A percentile compares a stretch with the other conserved stretches of the same genome.
Conservation (phyloP, 2,888 invertebrate genomes). For the Camponotus fellah region DNA sequence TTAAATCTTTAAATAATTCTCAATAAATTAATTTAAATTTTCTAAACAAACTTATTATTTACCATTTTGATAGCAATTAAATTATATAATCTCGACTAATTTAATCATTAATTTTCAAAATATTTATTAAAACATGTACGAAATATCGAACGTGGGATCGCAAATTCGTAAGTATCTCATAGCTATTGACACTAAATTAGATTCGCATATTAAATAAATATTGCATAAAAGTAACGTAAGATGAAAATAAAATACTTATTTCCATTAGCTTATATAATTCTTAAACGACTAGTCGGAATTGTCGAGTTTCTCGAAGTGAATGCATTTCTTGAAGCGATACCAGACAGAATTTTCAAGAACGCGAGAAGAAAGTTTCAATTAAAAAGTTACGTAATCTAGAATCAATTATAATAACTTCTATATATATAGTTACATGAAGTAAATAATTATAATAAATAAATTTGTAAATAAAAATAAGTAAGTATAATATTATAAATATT, state of each 20-base stretch:
- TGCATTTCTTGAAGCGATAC: not conserved
- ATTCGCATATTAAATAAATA: slow-evolving; percentile 36
- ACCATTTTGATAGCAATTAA: not conserved
- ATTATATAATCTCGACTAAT: not conserved
- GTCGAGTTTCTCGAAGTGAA: not conserved
- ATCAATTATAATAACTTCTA: not conserved
- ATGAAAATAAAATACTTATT: slow-evolving; percentile 23
- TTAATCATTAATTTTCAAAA: slow-evolving; percentile 8
- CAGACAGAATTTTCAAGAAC: slow-evolving; percentile 15
- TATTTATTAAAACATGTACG: slow-evolving; percentile 29
- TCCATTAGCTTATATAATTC: slow-evolving; percentile 30
- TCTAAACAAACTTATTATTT: not conserved
- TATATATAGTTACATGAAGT: not conserved
- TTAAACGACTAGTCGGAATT: slow-evolving; percentile 23
- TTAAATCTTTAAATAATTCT: not conserved
- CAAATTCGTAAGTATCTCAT: slow-evolving; percentile 34
- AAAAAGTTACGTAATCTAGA: not conserved
- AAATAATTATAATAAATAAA: not conserved
- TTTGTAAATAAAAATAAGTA: not conserved
- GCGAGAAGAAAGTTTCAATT: not conserved
- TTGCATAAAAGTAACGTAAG: slow-evolving; percentile 35
- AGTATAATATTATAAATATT: not conserved
- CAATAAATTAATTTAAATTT: not conserved
- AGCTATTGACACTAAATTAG: slow-evolving; percentile 20
- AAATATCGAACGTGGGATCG: slow-evolving; percentile 26